A percentile compares a stretch with the other conserved stretches of the same genome.
Conservation (phyloP, 2,888 invertebrate genomes). For the Torymus aiolomorphi region DNA sequence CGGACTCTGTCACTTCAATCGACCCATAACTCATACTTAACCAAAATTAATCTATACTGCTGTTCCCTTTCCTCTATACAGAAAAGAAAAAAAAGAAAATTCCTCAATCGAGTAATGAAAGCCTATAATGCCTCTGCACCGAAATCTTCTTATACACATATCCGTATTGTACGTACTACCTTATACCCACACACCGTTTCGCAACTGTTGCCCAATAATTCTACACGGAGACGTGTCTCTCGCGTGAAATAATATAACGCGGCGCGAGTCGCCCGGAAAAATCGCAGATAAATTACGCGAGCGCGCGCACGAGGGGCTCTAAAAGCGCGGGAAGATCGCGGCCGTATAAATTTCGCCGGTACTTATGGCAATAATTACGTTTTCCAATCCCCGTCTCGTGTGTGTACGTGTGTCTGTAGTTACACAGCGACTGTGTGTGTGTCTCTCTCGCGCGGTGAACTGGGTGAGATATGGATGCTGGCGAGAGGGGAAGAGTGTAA, state of each 20-base stretch:
- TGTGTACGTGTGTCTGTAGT: not conserved
- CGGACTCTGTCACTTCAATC: too few species aligned
- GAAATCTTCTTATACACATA: slow-evolving; percentile 19
- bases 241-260: slow-evolving; percentile 35
- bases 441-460: too few species aligned
- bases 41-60: too few species aligned
- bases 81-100: too few species aligned
- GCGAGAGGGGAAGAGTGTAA: too few species aligned
- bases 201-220: slow-evolving; percentile 30
- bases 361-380: slow-evolving; percentile 50
- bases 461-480: too few species aligned
- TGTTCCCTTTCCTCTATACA: too few species aligned
- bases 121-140: not conserved
- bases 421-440: not conserved
- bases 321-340: slow-evolving; percentile 31
- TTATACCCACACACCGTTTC: too few species aligned
- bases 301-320: not conserved
- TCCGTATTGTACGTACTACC: not conserved
- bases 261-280: not conserved
- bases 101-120: too few species aligned
- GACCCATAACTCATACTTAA: too few species aligned
- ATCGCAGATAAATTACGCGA: slow-evolving; percentile 38
- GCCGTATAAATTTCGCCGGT: slow-evolving; percentile 48
- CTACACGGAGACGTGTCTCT: slow-evolving; percentile 16
- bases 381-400: slow-evolving; percentile 34